Evolutionary conservation across 2,888 invertebrate species (phyloP).

Genomic region (Heliconius erato): DNA sequence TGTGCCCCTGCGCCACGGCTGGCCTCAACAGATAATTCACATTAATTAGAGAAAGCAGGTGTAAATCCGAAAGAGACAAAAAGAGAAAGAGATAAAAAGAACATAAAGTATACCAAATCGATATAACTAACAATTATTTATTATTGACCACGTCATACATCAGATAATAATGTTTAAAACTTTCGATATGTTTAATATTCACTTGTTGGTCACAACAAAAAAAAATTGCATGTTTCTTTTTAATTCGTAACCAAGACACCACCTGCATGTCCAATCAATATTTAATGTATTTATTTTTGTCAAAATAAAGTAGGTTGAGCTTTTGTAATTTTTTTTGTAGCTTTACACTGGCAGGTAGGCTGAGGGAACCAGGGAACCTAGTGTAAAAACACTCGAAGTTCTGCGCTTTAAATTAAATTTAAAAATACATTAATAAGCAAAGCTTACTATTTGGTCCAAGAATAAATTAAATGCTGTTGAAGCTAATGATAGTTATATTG

Average conservation of each 20-base stretch:
- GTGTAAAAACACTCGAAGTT: no score
- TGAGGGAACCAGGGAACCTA: no score
- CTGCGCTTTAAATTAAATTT: no score
- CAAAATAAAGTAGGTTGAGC: constrained; percentile 37
- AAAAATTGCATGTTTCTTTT: constrained; percentile 40
- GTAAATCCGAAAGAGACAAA: not conserved
- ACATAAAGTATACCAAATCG: constrained; percentile 3
- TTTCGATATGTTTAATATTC: constrained; percentile 44
- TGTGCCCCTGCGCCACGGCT: no score
- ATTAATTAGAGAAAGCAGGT: not conserved
- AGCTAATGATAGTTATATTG: no score
- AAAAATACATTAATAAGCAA: no score
- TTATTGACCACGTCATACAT: constrained; percentile 29
- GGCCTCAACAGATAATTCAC: not conserved
- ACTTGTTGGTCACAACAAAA: constrained; percentile 4
- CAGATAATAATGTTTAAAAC: constrained; percentile 41
- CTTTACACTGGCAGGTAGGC: no score
- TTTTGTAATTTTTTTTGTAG: not conserved
- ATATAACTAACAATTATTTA: constrained; percentile 28
- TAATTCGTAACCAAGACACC: constrained; percentile 44
- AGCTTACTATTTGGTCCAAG: no score
- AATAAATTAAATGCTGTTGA: no score
- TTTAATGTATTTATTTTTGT: constrained; percentile 56
- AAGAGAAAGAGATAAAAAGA: not conserved
- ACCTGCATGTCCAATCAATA: constrained; percentile 55